These are phyloP conservation scores for Chondrosia reniformis DNA, from an alignment of 37 sponge, comb jelly and placozoan species.

Conservation along the genomic window DNA sequence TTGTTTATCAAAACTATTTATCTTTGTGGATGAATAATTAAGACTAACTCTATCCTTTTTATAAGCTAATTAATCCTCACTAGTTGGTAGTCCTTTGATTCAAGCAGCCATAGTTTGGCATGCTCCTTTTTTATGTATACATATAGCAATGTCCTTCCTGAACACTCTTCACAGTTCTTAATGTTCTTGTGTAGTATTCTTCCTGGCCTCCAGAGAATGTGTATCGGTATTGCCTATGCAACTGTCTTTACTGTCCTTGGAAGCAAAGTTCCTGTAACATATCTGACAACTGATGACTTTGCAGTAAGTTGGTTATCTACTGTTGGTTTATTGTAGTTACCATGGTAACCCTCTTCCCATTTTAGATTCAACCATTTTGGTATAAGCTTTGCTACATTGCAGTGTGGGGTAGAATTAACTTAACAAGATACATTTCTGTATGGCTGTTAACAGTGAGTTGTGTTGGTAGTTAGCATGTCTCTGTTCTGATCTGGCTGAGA, in stretches of 20 bases:
- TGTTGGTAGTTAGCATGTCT: too few relatives aligned
- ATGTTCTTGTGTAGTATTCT: not conserved
- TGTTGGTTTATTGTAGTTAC: too few relatives aligned
- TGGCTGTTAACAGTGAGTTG: conserved; percentile 73
- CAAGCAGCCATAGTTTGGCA: too few relatives aligned
- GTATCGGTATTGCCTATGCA: not conserved
- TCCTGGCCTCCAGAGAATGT: not conserved
- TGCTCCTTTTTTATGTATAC: too few relatives aligned
- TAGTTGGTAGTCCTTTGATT: too few relatives aligned
- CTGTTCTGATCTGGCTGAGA: too few relatives aligned
- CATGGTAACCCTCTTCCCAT: not conserved
- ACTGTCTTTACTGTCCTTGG: not conserved
- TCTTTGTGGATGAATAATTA: too few relatives aligned
- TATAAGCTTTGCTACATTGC: conserved; percentile 17
- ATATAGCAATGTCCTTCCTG: too few relatives aligned
- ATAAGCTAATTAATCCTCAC: too few relatives aligned
- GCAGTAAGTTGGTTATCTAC: not conserved
- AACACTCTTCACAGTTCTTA: too few relatives aligned
- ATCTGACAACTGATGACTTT: not conserved
- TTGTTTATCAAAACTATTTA: too few relatives aligned
- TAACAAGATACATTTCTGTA: conserved; percentile 56
- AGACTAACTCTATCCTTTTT: too few relatives aligned
- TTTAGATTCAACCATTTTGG: not conserved
- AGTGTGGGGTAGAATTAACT: conserved; percentile 42
- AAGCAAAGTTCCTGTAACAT: not conserved